These are phyloP conservation scores for Salvelinus alpinus DNA, from an alignment of 2,113 vertebrate species.

Conservation along the genomic window DNA sequence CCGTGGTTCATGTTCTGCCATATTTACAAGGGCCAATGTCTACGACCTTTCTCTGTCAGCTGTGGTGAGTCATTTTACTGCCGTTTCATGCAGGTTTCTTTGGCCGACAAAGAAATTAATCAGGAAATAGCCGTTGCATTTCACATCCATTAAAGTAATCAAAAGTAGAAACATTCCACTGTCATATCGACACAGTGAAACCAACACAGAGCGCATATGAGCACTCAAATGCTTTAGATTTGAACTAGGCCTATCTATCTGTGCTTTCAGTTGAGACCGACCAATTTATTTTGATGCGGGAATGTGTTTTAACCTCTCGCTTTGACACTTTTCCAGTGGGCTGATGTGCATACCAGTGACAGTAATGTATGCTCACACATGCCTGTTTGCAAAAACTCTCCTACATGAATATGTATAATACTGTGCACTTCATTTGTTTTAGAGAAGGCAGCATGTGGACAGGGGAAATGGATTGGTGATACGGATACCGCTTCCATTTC, in stretches of 20 bases:
- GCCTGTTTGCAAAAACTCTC: conserved; percentile 9
- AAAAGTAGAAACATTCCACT: not conserved
- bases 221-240: not conserved
- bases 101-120: not conserved
- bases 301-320: conserved; percentile 5
- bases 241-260: conserved; percentile 7
- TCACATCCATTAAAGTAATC: conserved; percentile 1
- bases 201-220: not conserved
- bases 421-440: not conserved
- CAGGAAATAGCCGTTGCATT: conserved; percentile 7
- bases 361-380: conserved; percentile 4
- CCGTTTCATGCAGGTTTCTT: not conserved
- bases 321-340: conserved; percentile 1
- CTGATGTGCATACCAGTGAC: not conserved
- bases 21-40: not conserved
- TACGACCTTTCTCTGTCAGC: conserved; percentile 1
- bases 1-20: not conserved
- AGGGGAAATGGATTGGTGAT: conserved; percentile 1
- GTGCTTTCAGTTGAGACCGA: not conserved
- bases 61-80: conserved; percentile 8
- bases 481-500: not conserved
- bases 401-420: not conserved
- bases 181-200: conserved; percentile 6
- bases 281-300: conserved; percentile 6
- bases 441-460: not conserved